Evolutionary conservation across 2,888 invertebrate genomes (phyloP), one percentile per base, ranked within the genome.

Genomic region (Chloroclystis v-ata): DNA sequence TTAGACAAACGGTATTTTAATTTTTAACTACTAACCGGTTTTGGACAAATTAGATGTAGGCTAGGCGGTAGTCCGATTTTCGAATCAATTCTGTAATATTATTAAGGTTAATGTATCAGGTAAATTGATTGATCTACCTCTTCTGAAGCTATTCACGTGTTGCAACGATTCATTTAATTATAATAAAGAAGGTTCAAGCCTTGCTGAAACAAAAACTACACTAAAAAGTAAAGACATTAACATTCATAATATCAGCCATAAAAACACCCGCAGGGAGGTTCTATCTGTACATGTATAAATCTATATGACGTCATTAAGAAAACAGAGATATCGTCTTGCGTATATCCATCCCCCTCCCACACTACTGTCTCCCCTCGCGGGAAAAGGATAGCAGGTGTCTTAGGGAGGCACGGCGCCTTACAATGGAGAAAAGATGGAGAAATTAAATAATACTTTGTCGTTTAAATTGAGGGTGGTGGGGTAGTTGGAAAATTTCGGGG

Each of bases 361-460:
- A 32, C 61, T 55, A 57, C 60, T 53, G 60, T 67, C 70, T 70
- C 67, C 65, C 54, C 38, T 45, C 47, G 53, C 43, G n/a, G 51
- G 72, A 78, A 49, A 57, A 72, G 63, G 80, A 74, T 51, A 55
- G 65, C 40, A 47, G 60, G 70, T 76, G 71, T 85, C 85, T 85
- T 85, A 70, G 69, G 49, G 65, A 61, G 63, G 60, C 57, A 48
- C 2, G 20, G 59, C 76, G 71, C 79, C 79, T 82, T 79, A 86
- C 86, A 86, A 86, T 82, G 75, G 82, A 74, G 83, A 85, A 87
- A 85, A 85, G 84, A 84, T 83, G 82, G 63, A 72, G 78, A 84
- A 85, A 86, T 87, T 85, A 85, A 87, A 86, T 84, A 86, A 85
- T 86, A 86, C 86, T 87, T 87, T 85, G 86, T 86, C 86, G 83